phyloP scores from a whole-genome alignment of 2,113 vertebrate species.

The Amblyopsis rosae region DNA sequence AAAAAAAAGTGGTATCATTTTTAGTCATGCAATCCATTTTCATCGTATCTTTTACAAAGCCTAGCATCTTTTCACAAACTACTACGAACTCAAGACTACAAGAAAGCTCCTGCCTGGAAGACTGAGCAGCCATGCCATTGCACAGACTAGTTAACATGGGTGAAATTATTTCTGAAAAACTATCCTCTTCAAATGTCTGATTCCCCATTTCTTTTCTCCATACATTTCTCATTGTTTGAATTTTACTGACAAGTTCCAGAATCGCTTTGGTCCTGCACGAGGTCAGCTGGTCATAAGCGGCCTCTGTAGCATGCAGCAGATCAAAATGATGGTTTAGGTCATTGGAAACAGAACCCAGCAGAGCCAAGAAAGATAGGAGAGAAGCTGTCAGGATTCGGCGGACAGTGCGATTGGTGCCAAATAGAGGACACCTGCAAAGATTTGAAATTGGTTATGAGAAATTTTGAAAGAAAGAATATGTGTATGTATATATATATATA shows the following conservation, averaged over 20 bases:
- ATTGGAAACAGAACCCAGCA: conserved; percentile 77
- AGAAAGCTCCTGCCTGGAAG: conserved; percentile 23
- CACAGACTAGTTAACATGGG: conserved; percentile 62
- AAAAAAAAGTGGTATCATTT: conserved; percentile 46
- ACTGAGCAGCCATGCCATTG: conserved; percentile 20
- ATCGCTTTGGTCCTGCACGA: conserved; percentile 76
- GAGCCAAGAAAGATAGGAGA: conserved; percentile 77
- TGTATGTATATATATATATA: too few relatives aligned
- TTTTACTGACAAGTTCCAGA: conserved; percentile 61
- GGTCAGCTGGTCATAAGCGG: conserved; percentile 66
- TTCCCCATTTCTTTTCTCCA: conserved; percentile 13
- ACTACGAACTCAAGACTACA: conserved; percentile 62
- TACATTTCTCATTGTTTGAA: conserved; percentile 74
- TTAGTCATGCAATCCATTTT: conserved; percentile 14
- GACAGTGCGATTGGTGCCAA: conserved; percentile 68
- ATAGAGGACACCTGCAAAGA: conserved; percentile 61
- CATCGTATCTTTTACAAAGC: conserved; percentile 47
- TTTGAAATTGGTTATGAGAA: not conserved
- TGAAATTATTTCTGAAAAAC: not conserved
- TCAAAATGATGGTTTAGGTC: conserved; percentile 76
- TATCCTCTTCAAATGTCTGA: not conserved
- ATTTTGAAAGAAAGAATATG: too few relatives aligned
- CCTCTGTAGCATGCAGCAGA: conserved; percentile 68
- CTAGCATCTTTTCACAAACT: conserved; percentile 62
- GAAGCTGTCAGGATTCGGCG: conserved; percentile 78